Evolutionary conservation across 2,888 invertebrate species (phyloP), one percentile per base, ranked within the genome.

Genomic region (Molorchus minor): DNA sequence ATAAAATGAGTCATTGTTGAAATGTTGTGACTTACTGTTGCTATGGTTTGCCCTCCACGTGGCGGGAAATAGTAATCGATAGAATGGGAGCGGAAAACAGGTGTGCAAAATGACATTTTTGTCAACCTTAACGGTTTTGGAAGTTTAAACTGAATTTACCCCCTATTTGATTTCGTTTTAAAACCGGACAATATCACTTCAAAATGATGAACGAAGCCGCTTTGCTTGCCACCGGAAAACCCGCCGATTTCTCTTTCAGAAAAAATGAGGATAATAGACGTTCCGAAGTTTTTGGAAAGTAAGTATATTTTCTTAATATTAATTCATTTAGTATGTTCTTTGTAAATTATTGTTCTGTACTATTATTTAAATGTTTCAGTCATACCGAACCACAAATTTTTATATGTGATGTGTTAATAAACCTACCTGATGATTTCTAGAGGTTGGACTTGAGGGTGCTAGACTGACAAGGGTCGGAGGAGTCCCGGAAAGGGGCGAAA

Each of bases 211-310:
- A 33, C 33, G 47, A 47, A n/a, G 43, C 45, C 4, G 33, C 45
- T 0, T 35, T 58, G 5, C 30, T 65, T 16, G 46, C 51, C 17
- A 67, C 73, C 17, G 79, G 77, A 40, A 77, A 77, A 60, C 82
- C 82, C 0, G 73, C 78, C 4, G 82, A 82, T 70, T 78, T 81
- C 12, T 49, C 82, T 82, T 3, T 82, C 80, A 57, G 78, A 75
- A 64, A 77, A 78, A 56, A 73, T 81, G 15, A 66, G 61, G 35
- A 61, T 69, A 17, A 72, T 80, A 41, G 69, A 77, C 43, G 62
- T 65, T 0, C 12, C 47, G 4, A 60, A 56, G 20, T 70, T 70
- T 49, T 35, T 69, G 20, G 56, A 56, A 61, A 76, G 82, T 81
- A 74, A 56, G 62, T 54, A 21, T 19, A 10, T 3, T 16, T 46